Base-by-base conservation (phyloP, 2,113 vertebrate genomes). In the Xenopus borealis region DNA sequence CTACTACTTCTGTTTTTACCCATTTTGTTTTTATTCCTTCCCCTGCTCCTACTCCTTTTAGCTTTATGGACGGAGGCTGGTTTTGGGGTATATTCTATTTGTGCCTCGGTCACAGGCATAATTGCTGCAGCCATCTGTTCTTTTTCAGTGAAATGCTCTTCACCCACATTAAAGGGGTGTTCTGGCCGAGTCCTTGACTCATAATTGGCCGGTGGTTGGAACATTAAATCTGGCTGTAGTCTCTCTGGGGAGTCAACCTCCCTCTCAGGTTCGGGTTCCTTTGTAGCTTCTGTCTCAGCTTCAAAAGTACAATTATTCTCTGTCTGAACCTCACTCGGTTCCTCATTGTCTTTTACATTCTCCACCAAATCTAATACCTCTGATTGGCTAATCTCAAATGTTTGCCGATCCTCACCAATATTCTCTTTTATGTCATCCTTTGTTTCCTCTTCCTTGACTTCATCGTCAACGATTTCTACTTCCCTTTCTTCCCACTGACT, bases 1-100 rank as follows among this genome's bases (percentile, higher is more conserved):
- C 91, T 93, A 52, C 89, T 92, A 58, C 90, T 92, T 0, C 81
- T 86, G 62, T 86, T 91, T 80, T 90, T 90, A 78, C 84, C 93
- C 6, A 82, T 86, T 58, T 92, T 93, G 82, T 94, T 94, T 82
- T 86, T 92, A 58, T 85, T 83, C 73, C 89, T 89, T 66, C 89
- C 87, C 57, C 87, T 82, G 72, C 93, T 92, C 30, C 88, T 85
- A 67, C 90, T 92, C 63, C 90, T 88, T 88, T 83, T 92, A 90
- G 72, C 27, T 86, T 79, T 90, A 53, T 20, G 75, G 75, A 90
- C 89, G 70, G 55, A 44, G 40, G 79, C 81, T 0, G 3, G 45
- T 52, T 79, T 79, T 75, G 89, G 85, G 57, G 83, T 80, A 45
- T 84, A 86, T 59, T 87, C 88, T 76, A 84, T 67, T 59, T 84